Percentiles rank a stretch among this genome's conserved stretches.
phyloP scores from a whole-genome alignment of 2,888 invertebrate genomes.

The Adela reaumurella region DNA sequence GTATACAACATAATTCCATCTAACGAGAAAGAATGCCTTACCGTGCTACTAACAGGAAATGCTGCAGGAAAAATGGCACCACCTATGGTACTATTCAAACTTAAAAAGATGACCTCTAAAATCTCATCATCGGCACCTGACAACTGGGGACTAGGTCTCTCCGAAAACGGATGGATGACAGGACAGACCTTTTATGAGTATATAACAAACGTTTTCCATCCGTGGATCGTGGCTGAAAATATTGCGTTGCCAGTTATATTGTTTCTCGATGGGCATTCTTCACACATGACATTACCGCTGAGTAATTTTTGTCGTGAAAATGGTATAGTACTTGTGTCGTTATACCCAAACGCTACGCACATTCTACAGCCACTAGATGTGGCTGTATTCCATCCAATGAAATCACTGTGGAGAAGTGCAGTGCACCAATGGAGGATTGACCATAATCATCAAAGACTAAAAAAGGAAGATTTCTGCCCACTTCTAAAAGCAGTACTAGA shows the following conservation, averaged over 20 bases:
- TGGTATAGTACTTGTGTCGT: conserved; percentile 8
- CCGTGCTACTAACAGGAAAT: conserved; percentile 11
- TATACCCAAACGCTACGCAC: conserved; percentile 13
- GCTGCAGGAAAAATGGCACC: conserved; percentile 13
- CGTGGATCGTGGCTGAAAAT: neutral
- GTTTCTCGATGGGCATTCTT: conserved; percentile 14
- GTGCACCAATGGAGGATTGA: conserved; percentile 3
- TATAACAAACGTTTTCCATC: neutral
- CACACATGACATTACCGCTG: conserved; percentile 12
- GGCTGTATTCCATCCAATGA: conserved; percentile 14
- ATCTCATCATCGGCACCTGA: neutral
- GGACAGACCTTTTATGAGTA: conserved; percentile 1
- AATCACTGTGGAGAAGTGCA: conserved; percentile 7
- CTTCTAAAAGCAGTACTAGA: too few species aligned
- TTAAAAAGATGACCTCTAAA: neutral
- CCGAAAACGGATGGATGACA: conserved; percentile 1
- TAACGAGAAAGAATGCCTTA: conserved; percentile 14
- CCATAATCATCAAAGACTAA: neutral
- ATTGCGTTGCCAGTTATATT: conserved; percentile 11
- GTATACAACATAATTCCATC: neutral
- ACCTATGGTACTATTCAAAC: conserved; percentile 3
- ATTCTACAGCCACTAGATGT: conserved; percentile 15
- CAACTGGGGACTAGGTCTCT: neutral
- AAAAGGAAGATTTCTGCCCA: too few species aligned
- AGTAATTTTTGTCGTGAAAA: conserved; percentile 10